phyloP scores from a whole-genome alignment of 2,113 vertebrate genomes.

The Castor canadensis region DNA sequence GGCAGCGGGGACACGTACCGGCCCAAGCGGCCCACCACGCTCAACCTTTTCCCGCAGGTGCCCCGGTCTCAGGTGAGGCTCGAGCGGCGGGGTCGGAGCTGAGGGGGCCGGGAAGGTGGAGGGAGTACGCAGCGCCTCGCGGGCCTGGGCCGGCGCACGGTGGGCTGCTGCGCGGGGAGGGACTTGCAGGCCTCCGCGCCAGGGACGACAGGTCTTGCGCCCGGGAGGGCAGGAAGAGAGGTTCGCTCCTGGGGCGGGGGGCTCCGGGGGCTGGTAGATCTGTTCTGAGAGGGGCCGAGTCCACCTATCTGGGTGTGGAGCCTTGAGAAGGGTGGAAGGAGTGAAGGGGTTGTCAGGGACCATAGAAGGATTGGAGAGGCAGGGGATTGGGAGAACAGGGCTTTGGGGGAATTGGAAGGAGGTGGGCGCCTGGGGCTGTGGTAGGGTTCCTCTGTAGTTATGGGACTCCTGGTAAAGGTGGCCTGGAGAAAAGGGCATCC shows the following conservation, averaged over 20 bases:
- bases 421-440: neutral
- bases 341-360: neutral
- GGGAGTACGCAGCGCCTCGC: neutral
- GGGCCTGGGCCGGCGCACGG: too few relatives aligned
- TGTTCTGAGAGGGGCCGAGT: too few relatives aligned
- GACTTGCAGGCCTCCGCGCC: neutral
- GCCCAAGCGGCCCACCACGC: conserved; percentile 96
- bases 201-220: neutral
- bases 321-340: neutral
- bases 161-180: neutral
- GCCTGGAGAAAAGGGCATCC: neutral
- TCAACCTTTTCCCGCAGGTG: conserved; percentile 97
- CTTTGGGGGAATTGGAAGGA: neutral
- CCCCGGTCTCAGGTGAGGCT: conserved; percentile 94
- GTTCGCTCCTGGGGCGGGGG: neutral
- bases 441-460: neutral
- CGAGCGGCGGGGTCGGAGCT: neutral
- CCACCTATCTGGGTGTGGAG: neutral
- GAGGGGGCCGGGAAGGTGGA: neutral
- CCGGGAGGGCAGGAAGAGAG: neutral
- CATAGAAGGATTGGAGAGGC: neutral
- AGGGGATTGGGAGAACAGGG: neutral
- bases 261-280: neutral
- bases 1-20: conserved; percentile 93
- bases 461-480: neutral